Evolutionary conservation across 2,113 vertebrate species (phyloP), one percentile per base, ranked within the genome.

Genomic region (Semnornis frantzii): DNA sequence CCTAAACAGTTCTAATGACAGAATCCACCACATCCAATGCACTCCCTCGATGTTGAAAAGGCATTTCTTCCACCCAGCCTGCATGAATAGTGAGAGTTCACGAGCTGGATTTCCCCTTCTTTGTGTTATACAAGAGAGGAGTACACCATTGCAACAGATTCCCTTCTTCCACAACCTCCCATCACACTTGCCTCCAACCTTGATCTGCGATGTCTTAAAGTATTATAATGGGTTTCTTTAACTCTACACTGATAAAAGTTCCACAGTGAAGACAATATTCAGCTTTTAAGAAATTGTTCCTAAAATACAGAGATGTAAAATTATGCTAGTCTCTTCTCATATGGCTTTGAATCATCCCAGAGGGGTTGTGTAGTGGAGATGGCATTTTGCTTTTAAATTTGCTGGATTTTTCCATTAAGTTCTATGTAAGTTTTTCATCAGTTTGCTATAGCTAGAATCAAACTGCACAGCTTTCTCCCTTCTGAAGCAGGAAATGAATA

Each of bases 271-370:
- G 31, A 74, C 57, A 87, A 94, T 54, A 94, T 62, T 71, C 73
- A 68, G 25, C 44, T 91, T 95, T 91, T 91, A 91, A 83, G 72
- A 91, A 95, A 81, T 42, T 81, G 48, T n/a, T 94, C 31, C 69
- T 78, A 75, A 90, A 94, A 92, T 62, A 68, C 46, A 65, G n/a
- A 69, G 39, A 21, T 50, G 62, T 80, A 86, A 92, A 94, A 92
- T 86, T 58, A 92, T 42, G n/a, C 48, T 68, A 71, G 80, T 75
- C 65, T 94, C 64, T 82, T 87, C 58, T 94, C 64, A 72, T 85
- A 69, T 68, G 78, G 71, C 63, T 92, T 92, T 87, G 76, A 96
- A 88, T 87, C 76, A 88, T 78, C 66, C 76, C 54, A 91, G 63
- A 93, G 69, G 66, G 66, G 70, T n/a, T 83, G 42, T 87, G 44